Conservation (phyloP, 2,888 invertebrate genomes). For the Sminthurinus aureus region DNA sequence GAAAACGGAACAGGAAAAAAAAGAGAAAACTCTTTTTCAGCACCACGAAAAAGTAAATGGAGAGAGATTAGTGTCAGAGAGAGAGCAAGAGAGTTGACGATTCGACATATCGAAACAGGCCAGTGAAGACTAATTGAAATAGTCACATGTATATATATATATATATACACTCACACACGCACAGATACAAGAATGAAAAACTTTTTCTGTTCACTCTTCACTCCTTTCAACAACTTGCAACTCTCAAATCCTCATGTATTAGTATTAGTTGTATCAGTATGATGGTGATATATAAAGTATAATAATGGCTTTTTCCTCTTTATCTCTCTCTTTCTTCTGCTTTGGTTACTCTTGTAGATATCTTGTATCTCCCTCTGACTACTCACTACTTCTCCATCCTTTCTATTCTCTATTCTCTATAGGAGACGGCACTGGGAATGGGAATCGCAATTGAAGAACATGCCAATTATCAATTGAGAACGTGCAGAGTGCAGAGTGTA, state of each 20-base stretch:
- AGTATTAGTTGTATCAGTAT: not conserved
- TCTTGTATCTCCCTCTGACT: no score
- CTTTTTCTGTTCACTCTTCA: not conserved
- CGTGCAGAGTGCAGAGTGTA: conserved; percentile 21
- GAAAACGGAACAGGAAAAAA: not conserved
- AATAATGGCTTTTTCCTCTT: no score
- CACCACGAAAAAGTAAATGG: not conserved
- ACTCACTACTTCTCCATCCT: no score
- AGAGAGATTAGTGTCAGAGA: not conserved
- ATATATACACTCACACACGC: no score
- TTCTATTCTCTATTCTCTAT: no score
- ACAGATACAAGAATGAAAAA: no score
- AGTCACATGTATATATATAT: not conserved
- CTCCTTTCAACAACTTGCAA: not conserved
- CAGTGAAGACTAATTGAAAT: not conserved
- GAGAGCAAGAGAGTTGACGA: not conserved
- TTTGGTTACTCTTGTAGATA: not conserved
- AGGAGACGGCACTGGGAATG: not conserved
- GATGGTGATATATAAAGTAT: not conserved
- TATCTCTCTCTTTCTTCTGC: not conserved
- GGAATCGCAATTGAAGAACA: conserved; percentile 11
- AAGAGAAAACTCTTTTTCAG: conserved; percentile 4
- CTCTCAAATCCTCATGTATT: not conserved
- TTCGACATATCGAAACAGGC: not conserved
- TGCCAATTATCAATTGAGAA: conserved; percentile 34